Conservation (phyloP, 1,140 invertebrate species). For the Drosophila erecta region DNA sequence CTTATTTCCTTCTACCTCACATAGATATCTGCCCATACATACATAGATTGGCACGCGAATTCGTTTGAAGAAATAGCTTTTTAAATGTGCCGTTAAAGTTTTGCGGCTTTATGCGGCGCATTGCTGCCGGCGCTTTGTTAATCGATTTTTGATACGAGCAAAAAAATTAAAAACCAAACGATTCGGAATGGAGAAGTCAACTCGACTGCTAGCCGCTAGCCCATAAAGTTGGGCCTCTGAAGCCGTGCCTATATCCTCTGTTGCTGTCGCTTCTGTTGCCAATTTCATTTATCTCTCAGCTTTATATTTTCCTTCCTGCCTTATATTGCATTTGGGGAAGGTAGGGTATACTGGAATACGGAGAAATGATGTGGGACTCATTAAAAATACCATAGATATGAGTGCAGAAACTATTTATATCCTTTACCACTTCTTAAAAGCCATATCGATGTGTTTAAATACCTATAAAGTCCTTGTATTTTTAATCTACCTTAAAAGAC, state of each 20-base stretch:
- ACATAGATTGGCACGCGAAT: conserved; percentile 51
- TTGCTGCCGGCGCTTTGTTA: conserved; percentile 69
- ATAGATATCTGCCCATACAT: not conserved
- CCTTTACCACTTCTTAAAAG: no score
- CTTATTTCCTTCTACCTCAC: conserved; percentile 36
- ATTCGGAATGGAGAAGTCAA: conserved; percentile 56
- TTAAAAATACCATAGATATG: no score
- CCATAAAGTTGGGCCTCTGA: conserved; percentile 19
- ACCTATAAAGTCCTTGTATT: no score
- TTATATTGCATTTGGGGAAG: conserved; percentile 5
- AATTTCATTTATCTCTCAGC: conserved; percentile 80
- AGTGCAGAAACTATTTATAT: no score
- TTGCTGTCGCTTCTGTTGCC: conserved; percentile 59
- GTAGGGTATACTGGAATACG: conserved; percentile 11
- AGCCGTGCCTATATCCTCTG: conserved; percentile 34
- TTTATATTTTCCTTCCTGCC: conserved; percentile 56
- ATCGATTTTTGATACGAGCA: conserved; percentile 74
- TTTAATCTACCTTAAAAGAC: no score
- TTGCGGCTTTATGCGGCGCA: conserved; percentile 38
- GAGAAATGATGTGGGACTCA: no score
- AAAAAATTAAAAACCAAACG: conserved; percentile 43
- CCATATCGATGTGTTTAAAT: no score
- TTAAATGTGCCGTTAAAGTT: conserved; percentile 68
- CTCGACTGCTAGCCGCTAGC: conserved; percentile 31
- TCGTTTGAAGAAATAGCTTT: conserved; percentile 58